Conservation (phyloP, 2,888 invertebrate species). For the Noctua pronuba region DNA sequence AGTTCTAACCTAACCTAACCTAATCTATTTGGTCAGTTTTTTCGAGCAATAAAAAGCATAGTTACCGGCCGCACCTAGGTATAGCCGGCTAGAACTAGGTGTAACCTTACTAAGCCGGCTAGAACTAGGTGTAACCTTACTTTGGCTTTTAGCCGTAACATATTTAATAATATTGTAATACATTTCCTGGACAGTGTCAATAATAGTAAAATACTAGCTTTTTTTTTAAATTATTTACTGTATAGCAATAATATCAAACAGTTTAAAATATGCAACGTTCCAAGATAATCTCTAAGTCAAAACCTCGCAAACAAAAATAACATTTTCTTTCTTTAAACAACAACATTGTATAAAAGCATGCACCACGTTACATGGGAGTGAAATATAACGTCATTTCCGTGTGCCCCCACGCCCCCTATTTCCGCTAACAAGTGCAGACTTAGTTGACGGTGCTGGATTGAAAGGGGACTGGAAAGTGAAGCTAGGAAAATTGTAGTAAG, state of each 20-base stretch:
- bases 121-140: no score
- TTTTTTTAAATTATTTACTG: background rate
- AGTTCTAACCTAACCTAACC: no score
- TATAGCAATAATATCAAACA: background rate
- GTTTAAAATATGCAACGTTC: background rate
- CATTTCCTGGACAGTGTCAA: background rate
- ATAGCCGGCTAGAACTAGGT: no score
- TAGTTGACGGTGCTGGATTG: conserved; percentile 48
- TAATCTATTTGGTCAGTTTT: no score
- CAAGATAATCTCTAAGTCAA: background rate
- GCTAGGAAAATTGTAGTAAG: background rate
- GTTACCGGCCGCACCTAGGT: no score
- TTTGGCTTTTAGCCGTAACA: no score
- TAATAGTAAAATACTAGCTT: background rate
- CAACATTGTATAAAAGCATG: conserved; percentile 66
- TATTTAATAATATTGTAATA: no score
- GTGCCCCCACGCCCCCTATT: conserved; percentile 63
- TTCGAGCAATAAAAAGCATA: no score
- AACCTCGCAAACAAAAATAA: background rate
- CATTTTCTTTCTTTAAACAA: conserved; percentile 59
- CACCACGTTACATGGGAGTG: conserved; percentile 61
- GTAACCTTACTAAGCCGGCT: no score
- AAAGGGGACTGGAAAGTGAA: conserved; percentile 2
- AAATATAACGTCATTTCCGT: conserved; percentile 72
- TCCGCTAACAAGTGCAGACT: conserved; percentile 67